Base-by-base conservation (phyloP, 2,113 vertebrate genomes). In the Parus major region DNA sequence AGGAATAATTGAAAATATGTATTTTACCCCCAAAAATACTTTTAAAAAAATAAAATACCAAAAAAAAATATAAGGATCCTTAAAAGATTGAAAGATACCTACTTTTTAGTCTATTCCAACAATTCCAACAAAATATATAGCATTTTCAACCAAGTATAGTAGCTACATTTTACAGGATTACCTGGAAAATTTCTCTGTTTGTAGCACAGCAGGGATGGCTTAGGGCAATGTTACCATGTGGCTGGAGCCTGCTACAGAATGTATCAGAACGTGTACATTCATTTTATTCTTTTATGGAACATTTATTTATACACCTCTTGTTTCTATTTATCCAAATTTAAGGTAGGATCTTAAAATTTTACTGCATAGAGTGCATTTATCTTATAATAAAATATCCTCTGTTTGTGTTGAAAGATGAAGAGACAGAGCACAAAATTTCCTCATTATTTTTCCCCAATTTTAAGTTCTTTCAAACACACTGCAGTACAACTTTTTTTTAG, bases 311-410 rank as follows among this genome's bases (percentile, higher is more conserved):
- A 73, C 14, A 75, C 5, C 3, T 42, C 19, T 66, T 64, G 27
- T 39, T 94, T 86, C 72, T 76, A 86, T 93, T 95, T 87, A 79
- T 46, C 22, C 25, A 79, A 73, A 82, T 78, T 82, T 91, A 63
- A 24, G n/a, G 28, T 25, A 44, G 11, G 21, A 76, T 60, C 39
- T 92, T 91, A 31, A 81, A 56, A 52, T 65, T 68, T 84, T 82
- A 75, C 72, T 79, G n/a, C n/a, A 53, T 75, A 78, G 22, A n/a
- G 8, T 56, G 6, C 2, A 56, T 87, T 82, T 69, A 57, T 91
- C 81, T 87, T 47, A 36, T 21, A 56, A 68, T 71, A 71, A 90
- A 90, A 64, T 47, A 53, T 28, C 11, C 4, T 61, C 66, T 64
- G 5, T 17, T 53, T 87, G 4, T 41, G 22, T 69, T 3, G 1